Conservation (phyloP, 1,140 invertebrate genomes). For the Formica selysi region DNA sequence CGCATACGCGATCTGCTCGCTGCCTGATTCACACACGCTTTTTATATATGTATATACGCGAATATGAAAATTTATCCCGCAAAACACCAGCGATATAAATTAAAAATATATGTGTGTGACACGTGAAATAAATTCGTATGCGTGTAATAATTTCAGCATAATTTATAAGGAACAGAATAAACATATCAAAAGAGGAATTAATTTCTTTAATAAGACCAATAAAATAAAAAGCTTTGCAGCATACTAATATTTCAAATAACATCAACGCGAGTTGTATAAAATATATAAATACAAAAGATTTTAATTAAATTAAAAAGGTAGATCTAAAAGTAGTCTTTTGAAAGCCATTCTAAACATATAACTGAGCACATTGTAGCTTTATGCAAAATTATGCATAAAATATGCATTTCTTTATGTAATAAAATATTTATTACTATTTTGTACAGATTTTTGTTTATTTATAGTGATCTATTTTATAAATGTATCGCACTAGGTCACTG, state of each 20-base stretch:
- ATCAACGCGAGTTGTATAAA: too few relatives aligned
- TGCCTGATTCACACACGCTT: constrained; percentile 19
- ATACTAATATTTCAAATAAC: background rate
- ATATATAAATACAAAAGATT: background rate
- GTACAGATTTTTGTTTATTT: background rate
- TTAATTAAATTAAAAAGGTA: background rate
- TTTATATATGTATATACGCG: background rate
- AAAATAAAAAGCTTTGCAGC: background rate
- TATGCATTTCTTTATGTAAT: background rate
- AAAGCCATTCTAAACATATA: background rate
- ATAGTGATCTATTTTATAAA: background rate
- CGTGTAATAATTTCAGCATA: constrained; percentile 3
- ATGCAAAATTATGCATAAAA: background rate
- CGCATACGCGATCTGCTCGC: constrained; percentile 1
- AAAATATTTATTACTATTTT: background rate
- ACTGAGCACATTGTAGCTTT: background rate
- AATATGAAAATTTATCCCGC: constrained; percentile 16
- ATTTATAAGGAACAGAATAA: too few relatives aligned
- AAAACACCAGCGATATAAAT: background rate
- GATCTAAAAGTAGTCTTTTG: background rate
- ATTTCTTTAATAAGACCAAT: background rate
- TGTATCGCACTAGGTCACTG: constrained; percentile 55
- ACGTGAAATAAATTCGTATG: background rate
- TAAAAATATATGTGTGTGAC: background rate
- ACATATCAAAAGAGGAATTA: background rate